phyloP scores from a whole-genome alignment of 30 jellyfish, hydroid and myxozoan species.

The Aurelia aurita complex sp. Pacific region DNA sequence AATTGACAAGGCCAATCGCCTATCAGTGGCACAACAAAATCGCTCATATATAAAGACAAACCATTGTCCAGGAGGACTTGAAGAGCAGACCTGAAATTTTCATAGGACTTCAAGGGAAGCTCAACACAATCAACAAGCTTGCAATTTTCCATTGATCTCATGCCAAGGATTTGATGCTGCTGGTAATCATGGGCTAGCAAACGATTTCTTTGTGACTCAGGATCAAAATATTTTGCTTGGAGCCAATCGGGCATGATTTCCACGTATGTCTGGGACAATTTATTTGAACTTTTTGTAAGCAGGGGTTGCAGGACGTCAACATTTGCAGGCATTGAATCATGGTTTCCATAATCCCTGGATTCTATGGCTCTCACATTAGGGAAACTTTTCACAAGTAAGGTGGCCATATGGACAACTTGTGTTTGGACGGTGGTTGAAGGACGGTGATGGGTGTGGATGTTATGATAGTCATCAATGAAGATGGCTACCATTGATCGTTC shows the following conservation, averaged over 20 bases:
- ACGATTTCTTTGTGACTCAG: conserved; percentile 40
- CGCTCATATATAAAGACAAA: conserved; percentile 4
- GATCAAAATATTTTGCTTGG: conserved; percentile 31
- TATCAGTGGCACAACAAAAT: conserved; percentile 28
- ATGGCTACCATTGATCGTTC: no score
- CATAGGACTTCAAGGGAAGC: conserved; percentile 34
- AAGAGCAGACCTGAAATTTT: conserved; percentile 26
- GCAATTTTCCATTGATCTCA: conserved; percentile 47
- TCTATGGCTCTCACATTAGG: conserved; percentile 15
- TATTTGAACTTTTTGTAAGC: neutral
- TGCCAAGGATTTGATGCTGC: neutral
- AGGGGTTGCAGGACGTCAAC: neutral
- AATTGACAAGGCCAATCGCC: conserved; percentile 13
- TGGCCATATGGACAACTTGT: conserved; percentile 10
- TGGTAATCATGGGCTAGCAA: conserved; percentile 46
- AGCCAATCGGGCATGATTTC: conserved; percentile 45
- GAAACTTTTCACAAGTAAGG: neutral
- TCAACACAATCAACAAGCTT: conserved; percentile 43
- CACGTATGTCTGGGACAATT: conserved; percentile 20
- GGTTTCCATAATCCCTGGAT: neutral
- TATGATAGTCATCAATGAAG: no score
- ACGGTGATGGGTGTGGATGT: neutral
- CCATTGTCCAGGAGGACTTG: conserved; percentile 22
- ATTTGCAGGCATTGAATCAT: conserved; percentile 6
- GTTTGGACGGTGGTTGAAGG: conserved; percentile 7